These are phyloP conservation scores for Drosophila antonietae DNA, from an alignment of 2,888 invertebrate species.

Conservation along the genomic window DNA sequence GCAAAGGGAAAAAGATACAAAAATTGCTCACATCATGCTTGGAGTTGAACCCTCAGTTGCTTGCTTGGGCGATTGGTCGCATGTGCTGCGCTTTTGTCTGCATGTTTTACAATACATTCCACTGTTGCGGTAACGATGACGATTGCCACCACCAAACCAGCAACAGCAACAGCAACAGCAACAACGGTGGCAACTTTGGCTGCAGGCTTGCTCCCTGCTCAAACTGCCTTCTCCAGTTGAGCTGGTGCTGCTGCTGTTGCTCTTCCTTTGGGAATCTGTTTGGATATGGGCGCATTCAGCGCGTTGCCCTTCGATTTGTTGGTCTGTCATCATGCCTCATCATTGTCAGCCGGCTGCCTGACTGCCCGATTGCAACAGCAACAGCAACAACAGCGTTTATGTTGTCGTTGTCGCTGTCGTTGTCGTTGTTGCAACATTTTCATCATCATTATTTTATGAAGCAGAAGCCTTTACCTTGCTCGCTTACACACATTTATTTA, in stretches of 20 bases:
- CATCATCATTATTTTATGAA: constrained; percentile 80
- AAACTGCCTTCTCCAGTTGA: not conserved
- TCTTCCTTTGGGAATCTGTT: constrained; percentile 13
- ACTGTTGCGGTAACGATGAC: constrained; percentile 80
- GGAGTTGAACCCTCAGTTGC: constrained; percentile 48
- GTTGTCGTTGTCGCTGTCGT: constrained; percentile 34
- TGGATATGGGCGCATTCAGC: constrained; percentile 56
- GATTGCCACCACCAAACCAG: constrained; percentile 67
- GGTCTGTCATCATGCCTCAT: constrained; percentile 82
- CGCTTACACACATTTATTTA: constrained; percentile 21
- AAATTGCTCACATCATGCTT: constrained; percentile 56
- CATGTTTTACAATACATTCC: constrained; percentile 75
- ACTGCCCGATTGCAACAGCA: constrained; percentile 9
- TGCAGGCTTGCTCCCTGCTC: constrained; percentile 55
- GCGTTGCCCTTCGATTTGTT: constrained; percentile 75
- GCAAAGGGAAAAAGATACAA: constrained; percentile 1
- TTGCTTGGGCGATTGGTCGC: constrained; percentile 16
- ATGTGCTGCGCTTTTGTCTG: constrained; percentile 70
- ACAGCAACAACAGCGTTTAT: constrained; percentile 30
- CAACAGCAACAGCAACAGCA: constrained; percentile 33
- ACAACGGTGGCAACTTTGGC: constrained; percentile 72
- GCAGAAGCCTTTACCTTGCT: constrained; percentile 44
- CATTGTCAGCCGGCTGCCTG: constrained; percentile 70
- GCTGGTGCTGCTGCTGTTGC: constrained; percentile 1
- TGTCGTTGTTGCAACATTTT: constrained; percentile 73